Conservation (phyloP, 2,113 vertebrate genomes). For the Sula dactylatra region DNA sequence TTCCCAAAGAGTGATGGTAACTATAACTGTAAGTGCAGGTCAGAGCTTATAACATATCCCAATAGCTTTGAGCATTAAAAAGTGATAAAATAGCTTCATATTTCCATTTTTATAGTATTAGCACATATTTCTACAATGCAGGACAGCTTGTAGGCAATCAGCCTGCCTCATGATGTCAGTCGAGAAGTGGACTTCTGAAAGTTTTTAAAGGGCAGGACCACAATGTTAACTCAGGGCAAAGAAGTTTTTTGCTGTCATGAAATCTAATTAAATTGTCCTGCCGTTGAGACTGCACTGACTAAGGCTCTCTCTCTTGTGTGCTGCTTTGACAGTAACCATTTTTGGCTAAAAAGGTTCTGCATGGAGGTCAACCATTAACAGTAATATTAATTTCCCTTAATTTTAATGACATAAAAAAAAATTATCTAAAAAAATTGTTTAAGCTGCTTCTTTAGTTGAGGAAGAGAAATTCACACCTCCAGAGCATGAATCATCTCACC, state of each 20-base stretch:
- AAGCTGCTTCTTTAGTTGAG: neutral
- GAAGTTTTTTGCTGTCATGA: neutral
- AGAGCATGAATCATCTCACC: neutral
- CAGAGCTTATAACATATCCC: slow-evolving; percentile 20
- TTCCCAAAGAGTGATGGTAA: neutral
- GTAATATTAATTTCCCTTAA: neutral
- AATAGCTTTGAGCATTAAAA: slow-evolving; percentile 14
- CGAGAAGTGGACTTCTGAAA: neutral
- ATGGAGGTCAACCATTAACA: neutral
- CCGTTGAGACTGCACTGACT: neutral
- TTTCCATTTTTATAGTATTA: slow-evolving; percentile 57
- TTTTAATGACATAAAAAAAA: neutral
- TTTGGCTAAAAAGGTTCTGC: neutral
- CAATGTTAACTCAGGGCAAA: neutral
- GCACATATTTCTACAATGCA: neutral
- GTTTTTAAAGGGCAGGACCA: slow-evolving; percentile 13
- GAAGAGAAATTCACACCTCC: neutral
- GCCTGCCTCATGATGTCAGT: neutral
- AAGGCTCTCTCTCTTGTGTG: neutral
- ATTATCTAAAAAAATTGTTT: neutral
- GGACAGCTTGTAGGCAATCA: slow-evolving; percentile 11
- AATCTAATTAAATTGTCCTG: neutral
- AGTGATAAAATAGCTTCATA: slow-evolving; percentile 22
- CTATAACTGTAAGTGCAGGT: slow-evolving; percentile 10
- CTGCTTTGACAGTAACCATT: neutral